These are phyloP conservation scores for Pristionchus arcanus DNA, from an alignment of 2,888 invertebrate species.

Conservation along the genomic window DNA sequence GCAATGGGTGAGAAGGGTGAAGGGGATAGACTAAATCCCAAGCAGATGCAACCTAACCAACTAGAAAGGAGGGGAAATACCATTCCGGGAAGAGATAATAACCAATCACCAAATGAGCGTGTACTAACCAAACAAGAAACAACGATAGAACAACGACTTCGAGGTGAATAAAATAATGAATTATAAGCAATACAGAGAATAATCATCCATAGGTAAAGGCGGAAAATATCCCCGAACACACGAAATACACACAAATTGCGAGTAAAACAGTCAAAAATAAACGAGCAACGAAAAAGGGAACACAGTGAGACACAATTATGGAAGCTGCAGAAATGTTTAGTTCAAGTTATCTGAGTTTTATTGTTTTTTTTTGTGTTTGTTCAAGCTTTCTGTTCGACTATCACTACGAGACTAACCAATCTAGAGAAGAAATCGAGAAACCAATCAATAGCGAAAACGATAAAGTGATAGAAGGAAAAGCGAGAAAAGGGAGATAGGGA, in stretches of 20 bases:
- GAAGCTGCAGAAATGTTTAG: constrained; percentile 46
- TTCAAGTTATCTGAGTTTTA: constrained; percentile 32
- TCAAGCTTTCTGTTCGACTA: neutral
- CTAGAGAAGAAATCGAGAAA: neutral
- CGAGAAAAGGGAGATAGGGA: neutral
- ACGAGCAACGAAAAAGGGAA: neutral
- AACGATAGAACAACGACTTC: constrained; percentile 39
- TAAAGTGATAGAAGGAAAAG: constrained; percentile 29
- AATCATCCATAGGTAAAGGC: neutral
- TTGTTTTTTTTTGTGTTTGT: constrained; percentile 34
- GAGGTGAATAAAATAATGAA: neutral
- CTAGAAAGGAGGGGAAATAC: neutral
- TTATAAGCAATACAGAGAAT: neutral
- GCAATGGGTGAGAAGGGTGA: neutral
- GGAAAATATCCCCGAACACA: constrained; percentile 11
- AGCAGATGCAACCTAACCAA: constrained; percentile 19
- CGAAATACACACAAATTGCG: constrained; percentile 10
- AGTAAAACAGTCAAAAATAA: constrained; percentile 28
- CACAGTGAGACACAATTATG: neutral
- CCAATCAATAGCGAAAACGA: constrained; percentile 28
- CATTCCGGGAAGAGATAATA: neutral
- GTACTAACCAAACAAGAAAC: constrained; percentile 46
- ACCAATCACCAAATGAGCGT: constrained; percentile 43
- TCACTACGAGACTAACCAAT: constrained; percentile 18
- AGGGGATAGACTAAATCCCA: constrained; percentile 22